Conservation (phyloP, 2,113 vertebrate species). For the Heliornis fulica region DNA sequence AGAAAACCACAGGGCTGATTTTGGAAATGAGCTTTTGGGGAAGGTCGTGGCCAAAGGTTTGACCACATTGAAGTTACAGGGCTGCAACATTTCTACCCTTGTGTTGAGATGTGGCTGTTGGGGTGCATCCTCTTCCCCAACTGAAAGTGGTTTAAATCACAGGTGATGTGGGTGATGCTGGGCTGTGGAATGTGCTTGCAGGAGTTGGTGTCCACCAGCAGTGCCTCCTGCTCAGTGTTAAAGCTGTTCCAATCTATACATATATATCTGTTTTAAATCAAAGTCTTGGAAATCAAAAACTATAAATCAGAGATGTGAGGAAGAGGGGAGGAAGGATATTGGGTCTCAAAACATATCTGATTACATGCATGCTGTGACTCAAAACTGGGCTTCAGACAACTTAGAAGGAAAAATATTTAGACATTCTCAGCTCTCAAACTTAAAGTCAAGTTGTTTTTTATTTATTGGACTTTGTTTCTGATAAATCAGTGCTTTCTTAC, state of each 20-base stretch:
- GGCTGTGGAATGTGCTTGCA: background rate
- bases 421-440: background rate
- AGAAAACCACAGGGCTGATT: background rate
- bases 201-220: too few relatives aligned
- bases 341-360: background rate
- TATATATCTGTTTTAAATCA: background rate
- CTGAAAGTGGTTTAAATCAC: too few relatives aligned
- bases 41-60: background rate
- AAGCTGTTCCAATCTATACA: background rate
- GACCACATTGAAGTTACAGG: background rate
- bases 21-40: background rate
- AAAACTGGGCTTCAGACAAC: background rate
- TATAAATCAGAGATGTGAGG: background rate
- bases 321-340: background rate
- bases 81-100: background rate
- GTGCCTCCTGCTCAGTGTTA: background rate
- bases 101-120: background rate
- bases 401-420: background rate
- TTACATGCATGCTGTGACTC: fast-evolving
- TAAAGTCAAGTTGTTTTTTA: background rate
- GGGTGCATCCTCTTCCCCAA: background rate
- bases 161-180: fast-evolving
- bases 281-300: background rate
- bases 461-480: background rate
- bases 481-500: background rate